A percentile compares a stretch with the other conserved stretches of the same genome.
phyloP scores from a whole-genome alignment of 2,888 invertebrate genomes.

The Campoletis raptor region DNA sequence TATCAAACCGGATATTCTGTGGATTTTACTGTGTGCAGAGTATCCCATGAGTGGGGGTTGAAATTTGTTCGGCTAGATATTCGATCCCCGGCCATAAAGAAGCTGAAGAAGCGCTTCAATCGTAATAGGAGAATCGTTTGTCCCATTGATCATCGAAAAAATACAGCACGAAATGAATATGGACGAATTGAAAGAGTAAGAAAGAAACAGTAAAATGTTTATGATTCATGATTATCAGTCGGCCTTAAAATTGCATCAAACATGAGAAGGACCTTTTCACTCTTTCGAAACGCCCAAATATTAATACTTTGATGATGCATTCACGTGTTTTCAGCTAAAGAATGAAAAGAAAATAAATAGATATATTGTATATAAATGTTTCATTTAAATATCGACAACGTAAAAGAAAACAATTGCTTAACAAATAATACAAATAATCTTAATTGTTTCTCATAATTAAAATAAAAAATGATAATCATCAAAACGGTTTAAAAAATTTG shows the following conservation, averaged over 20 bases:
- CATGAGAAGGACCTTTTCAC: not conserved
- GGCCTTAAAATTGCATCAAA: constrained; percentile 64
- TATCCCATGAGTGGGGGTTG: not conserved
- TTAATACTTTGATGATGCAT: too few species aligned
- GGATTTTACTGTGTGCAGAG: not conserved
- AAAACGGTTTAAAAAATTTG: too few species aligned
- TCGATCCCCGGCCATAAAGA: not conserved
- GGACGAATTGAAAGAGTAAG: not conserved
- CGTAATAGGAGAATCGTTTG: constrained; percentile 48
- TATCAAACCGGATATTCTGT: not conserved
- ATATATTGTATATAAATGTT: too few species aligned
- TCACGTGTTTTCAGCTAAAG: too few species aligned
- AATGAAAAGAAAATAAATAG: too few species aligned
- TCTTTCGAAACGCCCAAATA: not conserved
- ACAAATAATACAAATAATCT: too few species aligned
- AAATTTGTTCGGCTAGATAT: not conserved
- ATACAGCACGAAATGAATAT: constrained; percentile 8
- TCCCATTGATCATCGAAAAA: constrained; percentile 41
- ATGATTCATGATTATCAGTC: constrained; percentile 53
- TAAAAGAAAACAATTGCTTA: too few species aligned
- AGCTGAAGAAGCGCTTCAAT: constrained; percentile 67
- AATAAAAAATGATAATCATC: too few species aligned
- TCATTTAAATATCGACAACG: too few species aligned
- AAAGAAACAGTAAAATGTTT: not conserved
- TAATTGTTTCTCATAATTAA: too few species aligned